These are phyloP conservation scores for Dryobota labecula DNA, from an alignment of 2,888 invertebrate species.

Conservation along the genomic window DNA sequence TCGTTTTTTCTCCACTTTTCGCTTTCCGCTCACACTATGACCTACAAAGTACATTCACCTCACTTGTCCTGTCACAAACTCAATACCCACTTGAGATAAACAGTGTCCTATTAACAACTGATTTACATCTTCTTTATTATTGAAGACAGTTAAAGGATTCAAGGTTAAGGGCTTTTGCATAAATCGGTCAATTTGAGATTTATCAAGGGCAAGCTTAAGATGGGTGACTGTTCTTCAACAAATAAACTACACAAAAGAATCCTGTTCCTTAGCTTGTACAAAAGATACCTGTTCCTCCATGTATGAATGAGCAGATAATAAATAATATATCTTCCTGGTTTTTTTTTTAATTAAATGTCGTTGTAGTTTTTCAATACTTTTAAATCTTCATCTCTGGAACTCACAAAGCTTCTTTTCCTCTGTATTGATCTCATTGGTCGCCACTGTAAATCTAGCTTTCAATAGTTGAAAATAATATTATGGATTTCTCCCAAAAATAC, in stretches of 20 bases:
- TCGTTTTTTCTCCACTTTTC: constrained; percentile 48
- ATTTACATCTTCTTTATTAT: constrained; percentile 60
- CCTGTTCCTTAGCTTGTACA: neutral
- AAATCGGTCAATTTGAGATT: constrained; percentile 14
- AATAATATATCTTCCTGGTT: neutral
- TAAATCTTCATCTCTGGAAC: neutral
- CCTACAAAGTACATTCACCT: constrained; percentile 63
- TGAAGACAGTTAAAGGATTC: constrained; percentile 6
- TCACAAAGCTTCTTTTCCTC: neutral
- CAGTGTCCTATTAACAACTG: constrained; percentile 75
- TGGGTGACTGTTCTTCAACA: neutral
- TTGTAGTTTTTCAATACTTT: neutral
- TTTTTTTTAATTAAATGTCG: neutral
- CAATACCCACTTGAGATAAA: constrained; percentile 74
- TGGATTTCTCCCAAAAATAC: neutral
- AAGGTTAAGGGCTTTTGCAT: constrained; percentile 14
- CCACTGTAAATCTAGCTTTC: neutral
- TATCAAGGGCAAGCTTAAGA: neutral
- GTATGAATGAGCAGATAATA: neutral
- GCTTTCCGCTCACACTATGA: constrained; percentile 51
- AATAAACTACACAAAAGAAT: neutral
- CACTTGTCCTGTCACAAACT: constrained; percentile 74
- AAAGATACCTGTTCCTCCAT: neutral
- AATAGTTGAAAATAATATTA: neutral
- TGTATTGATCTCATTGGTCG: neutral